Conservation (phyloP, 2,888 invertebrate genomes). For the Drosophila recens region DNA sequence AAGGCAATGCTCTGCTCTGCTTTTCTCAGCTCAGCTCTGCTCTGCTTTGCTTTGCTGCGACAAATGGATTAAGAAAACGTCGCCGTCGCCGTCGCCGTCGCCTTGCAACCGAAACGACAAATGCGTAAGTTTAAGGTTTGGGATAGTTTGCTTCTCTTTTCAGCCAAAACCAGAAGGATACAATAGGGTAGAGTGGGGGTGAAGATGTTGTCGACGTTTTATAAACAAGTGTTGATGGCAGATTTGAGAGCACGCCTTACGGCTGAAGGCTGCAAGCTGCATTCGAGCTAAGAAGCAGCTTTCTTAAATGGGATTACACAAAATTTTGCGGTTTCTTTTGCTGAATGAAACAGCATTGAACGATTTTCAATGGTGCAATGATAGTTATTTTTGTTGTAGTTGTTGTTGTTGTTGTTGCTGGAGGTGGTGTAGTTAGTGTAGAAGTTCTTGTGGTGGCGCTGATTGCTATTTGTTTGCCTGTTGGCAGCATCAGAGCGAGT, state of each 20-base stretch:
- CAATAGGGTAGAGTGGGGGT: neutral
- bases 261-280: slow-evolving; percentile 34
- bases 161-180: slow-evolving; percentile 1
- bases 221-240: slow-evolving; percentile 77
- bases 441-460: slow-evolving; percentile 44
- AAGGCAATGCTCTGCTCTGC: slow-evolving; percentile 19
- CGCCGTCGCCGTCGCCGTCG: slow-evolving; percentile 22
- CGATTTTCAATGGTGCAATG: slow-evolving; percentile 60
- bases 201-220: slow-evolving; percentile 25
- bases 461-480: slow-evolving; percentile 61
- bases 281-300: slow-evolving; percentile 53
- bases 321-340: slow-evolving; percentile 30
- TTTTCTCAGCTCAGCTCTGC: neutral
- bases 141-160: slow-evolving; percentile 28
- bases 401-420: slow-evolving; percentile 5
- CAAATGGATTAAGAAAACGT: slow-evolving; percentile 57
- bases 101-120: slow-evolving; percentile 53
- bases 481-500: slow-evolving; percentile 33
- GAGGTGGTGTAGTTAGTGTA: slow-evolving; percentile 23
- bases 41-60: slow-evolving; percentile 13
- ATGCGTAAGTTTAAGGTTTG: slow-evolving; percentile 60
- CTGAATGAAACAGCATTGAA: slow-evolving; percentile 36
- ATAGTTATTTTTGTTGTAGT: slow-evolving; percentile 33
- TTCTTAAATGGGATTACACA: slow-evolving; percentile 73
- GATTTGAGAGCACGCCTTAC: slow-evolving; percentile 51